Conservation (phyloP, 2,888 invertebrate genomes). For the Conistra vaccinii region DNA sequence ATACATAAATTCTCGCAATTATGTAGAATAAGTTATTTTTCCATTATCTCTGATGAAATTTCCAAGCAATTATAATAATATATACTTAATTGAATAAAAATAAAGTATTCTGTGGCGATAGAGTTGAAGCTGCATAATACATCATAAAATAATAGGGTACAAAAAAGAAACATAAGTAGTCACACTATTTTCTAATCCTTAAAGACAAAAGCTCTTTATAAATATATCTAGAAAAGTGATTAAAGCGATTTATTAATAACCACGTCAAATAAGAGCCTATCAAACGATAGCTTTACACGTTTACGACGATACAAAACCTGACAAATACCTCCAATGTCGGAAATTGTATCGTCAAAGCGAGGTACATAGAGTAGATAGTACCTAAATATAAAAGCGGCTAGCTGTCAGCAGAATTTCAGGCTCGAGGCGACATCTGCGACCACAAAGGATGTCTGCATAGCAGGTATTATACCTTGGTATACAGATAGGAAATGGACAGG, state of each 20-base stretch:
- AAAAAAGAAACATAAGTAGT: not conserved
- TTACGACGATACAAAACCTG: slow-evolving; percentile 20
- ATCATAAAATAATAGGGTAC: not conserved
- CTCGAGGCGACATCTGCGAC: slow-evolving; percentile 54
- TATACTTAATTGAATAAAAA: not conserved
- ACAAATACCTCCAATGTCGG: slow-evolving; percentile 23
- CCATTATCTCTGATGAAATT: not conserved
- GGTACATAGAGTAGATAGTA: slow-evolving; percentile 17
- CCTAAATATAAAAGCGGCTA: slow-evolving; percentile 40
- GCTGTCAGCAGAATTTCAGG: slow-evolving; percentile 57
- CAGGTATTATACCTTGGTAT: slow-evolving; percentile 22
- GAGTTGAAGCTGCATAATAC: not conserved
- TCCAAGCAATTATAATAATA: not conserved
- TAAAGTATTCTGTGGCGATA: not conserved
- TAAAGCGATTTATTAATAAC: not conserved
- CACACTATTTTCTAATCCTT: not conserved
- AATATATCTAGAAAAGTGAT: not conserved
- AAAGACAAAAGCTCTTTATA: not conserved
- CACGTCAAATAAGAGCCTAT: not conserved
- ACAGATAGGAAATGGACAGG: slow-evolving; percentile 14
- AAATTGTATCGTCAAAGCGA: slow-evolving; percentile 34
- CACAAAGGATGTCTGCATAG: slow-evolving; percentile 60
- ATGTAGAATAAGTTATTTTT: not conserved
- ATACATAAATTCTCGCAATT: slow-evolving; percentile 1
- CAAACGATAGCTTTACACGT: slow-evolving; percentile 6